Base-by-base conservation (phyloP, 2,888 invertebrate genomes). In the Neoitamus cyanurus region DNA sequence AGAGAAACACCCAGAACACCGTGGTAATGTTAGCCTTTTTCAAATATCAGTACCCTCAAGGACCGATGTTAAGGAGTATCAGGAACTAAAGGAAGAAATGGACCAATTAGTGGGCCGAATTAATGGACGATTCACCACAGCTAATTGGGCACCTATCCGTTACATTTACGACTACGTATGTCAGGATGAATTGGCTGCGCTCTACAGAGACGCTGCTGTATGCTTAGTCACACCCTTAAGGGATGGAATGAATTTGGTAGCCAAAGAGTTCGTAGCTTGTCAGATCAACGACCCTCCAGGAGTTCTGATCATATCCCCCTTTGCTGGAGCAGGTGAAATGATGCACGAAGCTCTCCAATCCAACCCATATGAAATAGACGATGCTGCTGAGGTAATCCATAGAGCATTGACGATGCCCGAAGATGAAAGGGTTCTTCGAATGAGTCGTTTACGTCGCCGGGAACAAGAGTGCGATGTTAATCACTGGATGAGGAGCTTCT, bases 301-400 rank as follows among this genome's bases (percentile, higher is more conserved):
- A 2, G 97, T 97, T 0, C 91, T 97, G 46, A 96, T 97, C 78
- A 95, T 97, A 7, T 97, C 97, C 0, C 97, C 97, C 0, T 97
- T 97, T 89, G 97, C 97, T 84, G 97, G 97, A 0, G 97, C 97
- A 5, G 97, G 97, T 0, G 97, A 97, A 90, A 97, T 96, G 93
- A 97, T 97, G 97, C 97, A 97, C 91, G 97, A 97, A 90, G 97
- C 97, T 1, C 92, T 97, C 9, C 94, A 97, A 80, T 97, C 96
- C 89, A 97, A 97, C 90, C 97, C 97, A 0, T 97, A 97, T 88
- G 97, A 97, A 90, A 93, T 97, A 78, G 95, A 97, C 88, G 96
- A 96, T 87, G 96, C 97, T 2, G 97, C 97, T 15, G 97, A 97
- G 90, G 95, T 96, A 28, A 95, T 97, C 87, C 96, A 97, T 90